Conservation (phyloP, 1,140 invertebrate species). For the Rhagoletis zephyria region DNA sequence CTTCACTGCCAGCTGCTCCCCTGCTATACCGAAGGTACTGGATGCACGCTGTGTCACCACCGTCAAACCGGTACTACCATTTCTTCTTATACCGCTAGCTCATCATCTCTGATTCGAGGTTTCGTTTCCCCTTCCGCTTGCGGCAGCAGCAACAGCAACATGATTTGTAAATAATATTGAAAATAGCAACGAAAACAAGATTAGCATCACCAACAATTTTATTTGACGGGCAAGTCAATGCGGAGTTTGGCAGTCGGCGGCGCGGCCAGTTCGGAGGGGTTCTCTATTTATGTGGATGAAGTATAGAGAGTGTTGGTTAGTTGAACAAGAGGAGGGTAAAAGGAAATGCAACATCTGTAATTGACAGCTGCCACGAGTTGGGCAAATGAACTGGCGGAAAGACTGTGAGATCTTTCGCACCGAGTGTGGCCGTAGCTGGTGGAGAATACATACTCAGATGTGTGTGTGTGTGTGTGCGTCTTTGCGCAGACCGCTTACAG, state of each 20-base stretch:
- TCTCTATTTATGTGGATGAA: neutral
- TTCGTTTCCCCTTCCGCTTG: neutral
- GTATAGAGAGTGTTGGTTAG: neutral
- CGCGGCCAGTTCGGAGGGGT: neutral
- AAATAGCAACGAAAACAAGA: slow-evolving; percentile 52
- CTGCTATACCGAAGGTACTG: neutral
- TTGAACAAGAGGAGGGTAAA: neutral
- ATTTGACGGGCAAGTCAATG: slow-evolving; percentile 38
- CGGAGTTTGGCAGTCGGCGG: neutral
- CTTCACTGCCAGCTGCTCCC: slow-evolving; percentile 22
- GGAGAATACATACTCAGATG: neutral
- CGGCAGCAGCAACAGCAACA: slow-evolving; percentile 18
- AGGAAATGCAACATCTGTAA: slow-evolving; percentile 36
- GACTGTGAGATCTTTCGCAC: neutral
- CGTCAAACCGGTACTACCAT: neutral
- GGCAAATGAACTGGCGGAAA: neutral
- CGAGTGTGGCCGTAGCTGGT: neutral
- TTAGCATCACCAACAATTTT: slow-evolving; percentile 49
- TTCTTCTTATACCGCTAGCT: neutral
- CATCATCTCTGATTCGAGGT: neutral
- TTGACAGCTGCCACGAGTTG: slow-evolving; percentile 51
- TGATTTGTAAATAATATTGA: slow-evolving; percentile 53
- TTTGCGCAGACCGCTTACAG: slow-evolving; percentile 16
- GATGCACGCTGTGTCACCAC: neutral
- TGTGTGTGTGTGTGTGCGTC: neutral